Conservation (phyloP, 2,113 vertebrate genomes). For the Mormyrus iriodes region DNA sequence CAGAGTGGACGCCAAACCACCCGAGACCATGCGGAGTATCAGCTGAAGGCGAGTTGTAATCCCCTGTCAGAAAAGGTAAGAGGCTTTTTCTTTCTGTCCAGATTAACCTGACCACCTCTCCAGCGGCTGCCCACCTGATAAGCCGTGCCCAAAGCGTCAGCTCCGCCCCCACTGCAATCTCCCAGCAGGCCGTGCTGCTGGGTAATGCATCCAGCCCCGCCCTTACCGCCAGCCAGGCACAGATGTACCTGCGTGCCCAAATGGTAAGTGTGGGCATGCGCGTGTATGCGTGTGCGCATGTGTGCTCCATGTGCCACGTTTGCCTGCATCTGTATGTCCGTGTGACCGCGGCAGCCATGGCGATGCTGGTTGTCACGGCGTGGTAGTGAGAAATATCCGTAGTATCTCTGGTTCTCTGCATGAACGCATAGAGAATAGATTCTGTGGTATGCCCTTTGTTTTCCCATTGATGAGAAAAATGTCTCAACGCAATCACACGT, state of each 20-base stretch:
- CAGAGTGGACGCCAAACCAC: not conserved
- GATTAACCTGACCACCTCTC: slow-evolving; percentile 80
- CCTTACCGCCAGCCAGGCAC: slow-evolving; percentile 89
- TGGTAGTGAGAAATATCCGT: not conserved
- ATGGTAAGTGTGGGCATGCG: slow-evolving; percentile 72
- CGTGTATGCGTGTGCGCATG: not conserved
- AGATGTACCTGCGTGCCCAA: slow-evolving; percentile 97
- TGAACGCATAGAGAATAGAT: not conserved
- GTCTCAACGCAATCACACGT: not conserved
- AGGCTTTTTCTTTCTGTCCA: slow-evolving; percentile 31
- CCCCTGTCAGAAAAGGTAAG: not conserved
- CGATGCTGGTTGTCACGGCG: not conserved
- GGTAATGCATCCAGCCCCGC: slow-evolving; percentile 76
- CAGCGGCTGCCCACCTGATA: slow-evolving; percentile 82
- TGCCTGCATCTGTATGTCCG: slow-evolving; percentile 1
- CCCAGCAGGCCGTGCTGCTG: slow-evolving; percentile 89
- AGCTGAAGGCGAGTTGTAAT: not conserved
- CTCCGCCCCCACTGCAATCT: slow-evolving; percentile 74
- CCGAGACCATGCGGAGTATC: not conserved
- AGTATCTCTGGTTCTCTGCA: not conserved
- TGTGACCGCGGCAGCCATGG: not conserved
- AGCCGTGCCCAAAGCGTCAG: slow-evolving; percentile 83
- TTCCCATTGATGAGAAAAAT: not conserved
- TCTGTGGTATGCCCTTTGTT: not conserved
- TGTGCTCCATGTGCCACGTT: not conserved